These are phyloP conservation scores for Bombus confusus DNA, from an alignment of 1,140 invertebrate genomes.

Conservation along the genomic window DNA sequence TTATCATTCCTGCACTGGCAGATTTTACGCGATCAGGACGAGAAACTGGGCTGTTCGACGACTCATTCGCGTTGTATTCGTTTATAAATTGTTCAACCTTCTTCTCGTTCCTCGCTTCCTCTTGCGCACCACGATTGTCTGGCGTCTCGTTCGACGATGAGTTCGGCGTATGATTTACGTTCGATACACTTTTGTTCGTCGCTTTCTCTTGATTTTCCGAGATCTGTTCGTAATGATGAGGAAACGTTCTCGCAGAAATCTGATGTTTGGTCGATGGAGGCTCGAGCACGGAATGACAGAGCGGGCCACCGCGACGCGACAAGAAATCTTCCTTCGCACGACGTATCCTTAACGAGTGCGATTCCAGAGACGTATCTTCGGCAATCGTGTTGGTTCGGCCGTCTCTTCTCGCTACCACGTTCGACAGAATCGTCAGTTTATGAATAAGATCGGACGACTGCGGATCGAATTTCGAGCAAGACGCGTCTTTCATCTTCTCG, in stretches of 20 bases:
- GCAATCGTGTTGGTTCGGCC: conserved; percentile 14
- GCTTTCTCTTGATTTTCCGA: neutral
- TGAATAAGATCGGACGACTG: conserved; percentile 61
- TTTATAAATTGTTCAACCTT: no score
- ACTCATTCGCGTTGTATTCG: neutral
- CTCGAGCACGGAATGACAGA: conserved; percentile 53
- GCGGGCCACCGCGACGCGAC: conserved; percentile 60
- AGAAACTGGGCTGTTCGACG: conserved; percentile 1
- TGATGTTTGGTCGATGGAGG: neutral
- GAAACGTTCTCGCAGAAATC: neutral
- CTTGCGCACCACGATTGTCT: no score
- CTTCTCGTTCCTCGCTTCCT: neutral
- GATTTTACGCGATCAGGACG: conserved; percentile 84
- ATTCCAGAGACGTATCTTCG: conserved; percentile 33
- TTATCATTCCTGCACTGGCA: conserved; percentile 88
- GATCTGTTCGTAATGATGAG: neutral
- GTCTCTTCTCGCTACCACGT: conserved; percentile 50
- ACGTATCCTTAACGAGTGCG: conserved; percentile 61
- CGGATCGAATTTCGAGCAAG: conserved; percentile 18
- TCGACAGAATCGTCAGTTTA: conserved; percentile 60
- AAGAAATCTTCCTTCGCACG: conserved; percentile 71
- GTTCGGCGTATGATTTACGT: neutral
- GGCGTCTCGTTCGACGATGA: neutral
- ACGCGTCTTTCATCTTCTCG: neutral
- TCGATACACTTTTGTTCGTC: neutral